A percentile compares a stretch with the other conserved stretches of the same genome.
Evolutionary conservation across 2,113 vertebrate species (phyloP).

Genomic region (Pseudonaja textilis): DNA sequence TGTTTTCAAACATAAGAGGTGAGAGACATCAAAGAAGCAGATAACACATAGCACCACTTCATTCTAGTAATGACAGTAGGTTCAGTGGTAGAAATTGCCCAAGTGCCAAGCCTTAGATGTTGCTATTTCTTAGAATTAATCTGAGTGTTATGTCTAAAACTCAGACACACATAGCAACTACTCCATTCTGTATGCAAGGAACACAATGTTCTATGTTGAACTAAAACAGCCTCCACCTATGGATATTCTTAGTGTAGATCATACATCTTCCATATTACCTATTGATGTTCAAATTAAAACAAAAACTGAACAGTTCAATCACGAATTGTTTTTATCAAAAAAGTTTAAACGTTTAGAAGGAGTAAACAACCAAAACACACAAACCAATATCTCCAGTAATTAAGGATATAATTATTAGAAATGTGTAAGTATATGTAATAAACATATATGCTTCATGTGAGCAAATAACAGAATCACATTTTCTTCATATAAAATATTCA

Average conservation of each 20-base stretch:
- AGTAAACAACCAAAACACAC: background rate
- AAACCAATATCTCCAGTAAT: background rate
- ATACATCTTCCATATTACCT: background rate
- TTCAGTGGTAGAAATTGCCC: background rate
- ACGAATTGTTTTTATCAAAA: no score
- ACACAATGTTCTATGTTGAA: background rate
- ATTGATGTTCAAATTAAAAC: background rate
- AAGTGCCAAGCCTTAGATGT: background rate
- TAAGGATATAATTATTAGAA: background rate
- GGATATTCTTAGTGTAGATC: background rate
- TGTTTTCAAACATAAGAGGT: background rate
- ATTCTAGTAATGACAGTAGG: background rate
- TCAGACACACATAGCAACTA: background rate
- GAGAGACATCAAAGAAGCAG: background rate
- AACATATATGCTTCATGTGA: background rate
- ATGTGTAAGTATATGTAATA: background rate
- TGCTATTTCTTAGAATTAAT: background rate
- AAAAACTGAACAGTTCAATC: background rate
- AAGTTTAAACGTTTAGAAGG: background rate
- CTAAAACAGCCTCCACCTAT: background rate
- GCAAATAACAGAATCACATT: background rate
- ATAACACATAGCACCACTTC: background rate
- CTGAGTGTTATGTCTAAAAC: background rate
- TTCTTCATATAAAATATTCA: background rate
- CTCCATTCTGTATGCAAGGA: background rate